Evolutionary conservation across 2,888 invertebrate species (phyloP).

Genomic region (Baccha elongata): DNA sequence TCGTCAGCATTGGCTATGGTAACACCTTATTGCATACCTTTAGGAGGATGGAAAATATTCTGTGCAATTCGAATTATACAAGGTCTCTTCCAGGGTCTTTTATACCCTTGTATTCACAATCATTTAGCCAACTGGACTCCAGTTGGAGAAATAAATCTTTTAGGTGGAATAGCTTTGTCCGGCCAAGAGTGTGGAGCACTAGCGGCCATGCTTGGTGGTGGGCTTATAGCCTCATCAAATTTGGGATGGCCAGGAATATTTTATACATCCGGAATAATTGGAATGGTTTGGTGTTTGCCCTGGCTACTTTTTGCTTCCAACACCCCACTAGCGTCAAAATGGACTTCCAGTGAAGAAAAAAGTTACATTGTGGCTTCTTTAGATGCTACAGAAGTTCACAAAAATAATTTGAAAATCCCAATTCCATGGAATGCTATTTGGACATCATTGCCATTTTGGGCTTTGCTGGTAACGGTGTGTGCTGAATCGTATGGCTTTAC

Average conservation of each 20-base stretch:
- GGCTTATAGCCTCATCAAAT: background rate
- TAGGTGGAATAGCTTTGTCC: background rate
- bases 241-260: slow-evolving; percentile 1
- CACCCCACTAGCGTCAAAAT: slow-evolving; percentile 56
- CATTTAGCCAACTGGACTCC: slow-evolving; percentile 2
- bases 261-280: background rate
- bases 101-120: slow-evolving; percentile 4
- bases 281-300: background rate
- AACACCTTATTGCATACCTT: slow-evolving; percentile 11
- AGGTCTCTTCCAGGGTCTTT: slow-evolving; percentile 7
- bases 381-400: background rate
- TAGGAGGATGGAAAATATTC: background rate
- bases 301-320: slow-evolving; percentile 1
- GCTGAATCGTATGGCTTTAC: slow-evolving; percentile 89
- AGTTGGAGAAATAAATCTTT: background rate
- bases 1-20: background rate
- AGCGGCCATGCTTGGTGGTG: slow-evolving; percentile 79
- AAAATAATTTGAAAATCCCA: background rate
- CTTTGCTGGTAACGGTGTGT: slow-evolving; percentile 84
- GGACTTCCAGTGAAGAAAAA: background rate
- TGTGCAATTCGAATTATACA: background rate
- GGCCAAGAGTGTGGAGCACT: background rate
- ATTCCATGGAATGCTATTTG: background rate
- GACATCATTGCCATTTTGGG: slow-evolving; percentile 77
- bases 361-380: background rate